Evolutionary conservation across 2,888 invertebrate species (phyloP), one percentile per base, ranked within the genome.

Genomic region (Urechis unicinctus): DNA sequence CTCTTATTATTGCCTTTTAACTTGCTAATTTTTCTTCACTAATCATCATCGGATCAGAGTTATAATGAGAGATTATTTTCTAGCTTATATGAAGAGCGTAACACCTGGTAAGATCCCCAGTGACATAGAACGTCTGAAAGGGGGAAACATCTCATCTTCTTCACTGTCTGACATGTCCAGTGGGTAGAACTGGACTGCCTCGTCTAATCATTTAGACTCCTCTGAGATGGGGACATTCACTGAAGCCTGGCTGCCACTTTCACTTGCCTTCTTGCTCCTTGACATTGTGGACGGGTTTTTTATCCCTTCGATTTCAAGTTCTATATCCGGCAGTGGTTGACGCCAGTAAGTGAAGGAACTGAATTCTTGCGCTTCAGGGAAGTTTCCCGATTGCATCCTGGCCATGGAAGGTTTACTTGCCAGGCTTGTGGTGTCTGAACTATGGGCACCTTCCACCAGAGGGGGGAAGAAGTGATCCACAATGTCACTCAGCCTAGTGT

Each of bases 401-500:
- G 42, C 52, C 55, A 3, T 30, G 17, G 5, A 41, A 30, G 48
- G 25, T 22, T 29, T 26, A 4, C 46, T 17, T 25, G 62, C 60
- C 17, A 62, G 65, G n/a, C n/a, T n/a, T n/a, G n/a, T n/a, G n/a
- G n/a, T n/a, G n/a, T n/a, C n/a, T n/a, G n/a, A n/a, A n/a, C n/a
- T n/a, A n/a, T n/a, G n/a, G n/a, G n/a, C n/a, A n/a, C n/a, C n/a
- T n/a, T n/a, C n/a, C n/a, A n/a, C n/a, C 1, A 75, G 58, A 3
- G 75, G 73, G 21, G 96, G 97, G 81, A 95, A 97, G 78, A 97
- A 85, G 79, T 94, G 93, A 82, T 97, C 96, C 63, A 91, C 95
- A 64, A 95, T 86, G 79, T 88, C 89, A 62, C 89, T 88, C 88
- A 96, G 89, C 79, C 89, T 89, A 58, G 89, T 87, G 81, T 97